These are phyloP conservation scores for Eupeodes luniger DNA, from an alignment of 2,888 invertebrate genomes.

Conservation along the genomic window DNA sequence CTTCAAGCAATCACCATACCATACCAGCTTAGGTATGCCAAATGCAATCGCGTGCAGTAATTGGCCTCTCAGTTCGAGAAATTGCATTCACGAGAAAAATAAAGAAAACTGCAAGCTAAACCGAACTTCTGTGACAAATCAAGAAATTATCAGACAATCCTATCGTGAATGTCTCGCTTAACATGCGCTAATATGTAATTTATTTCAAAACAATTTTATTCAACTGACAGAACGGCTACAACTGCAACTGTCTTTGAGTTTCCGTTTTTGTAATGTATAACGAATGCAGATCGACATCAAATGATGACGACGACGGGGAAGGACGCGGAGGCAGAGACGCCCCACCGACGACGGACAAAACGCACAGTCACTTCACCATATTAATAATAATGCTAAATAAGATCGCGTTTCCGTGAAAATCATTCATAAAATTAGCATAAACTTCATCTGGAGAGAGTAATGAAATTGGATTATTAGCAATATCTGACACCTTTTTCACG, in stretches of 20 bases:
- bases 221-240: neutral
- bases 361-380: neutral
- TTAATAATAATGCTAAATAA: neutral
- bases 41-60: constrained; percentile 71
- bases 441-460: constrained; percentile 27
- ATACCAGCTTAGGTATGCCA: constrained; percentile 15
- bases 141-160: constrained; percentile 70
- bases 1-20: constrained; percentile 14
- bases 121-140: constrained; percentile 59
- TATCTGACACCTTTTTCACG: constrained; percentile 44
- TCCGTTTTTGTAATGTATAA: neutral
- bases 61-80: constrained; percentile 45
- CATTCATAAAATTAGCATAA: constrained; percentile 53
- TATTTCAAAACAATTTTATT: constrained; percentile 74
- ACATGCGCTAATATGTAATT: constrained; percentile 73
- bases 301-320: neutral
- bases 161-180: constrained; percentile 67
- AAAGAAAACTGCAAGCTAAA: constrained; percentile 8
- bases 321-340: neutral
- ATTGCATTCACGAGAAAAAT: constrained; percentile 12
- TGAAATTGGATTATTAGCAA: constrained; percentile 56
- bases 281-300: constrained; percentile 10
- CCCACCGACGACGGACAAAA: constrained; percentile 6
- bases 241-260: neutral
- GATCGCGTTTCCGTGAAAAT: constrained; percentile 55